A percentile compares a stretch with the other conserved stretches of the same genome.
These are phyloP conservation scores for Holothuria scabra DNA, from an alignment of 53 echinoderm and acorn worm genomes.

Conservation along the genomic window DNA sequence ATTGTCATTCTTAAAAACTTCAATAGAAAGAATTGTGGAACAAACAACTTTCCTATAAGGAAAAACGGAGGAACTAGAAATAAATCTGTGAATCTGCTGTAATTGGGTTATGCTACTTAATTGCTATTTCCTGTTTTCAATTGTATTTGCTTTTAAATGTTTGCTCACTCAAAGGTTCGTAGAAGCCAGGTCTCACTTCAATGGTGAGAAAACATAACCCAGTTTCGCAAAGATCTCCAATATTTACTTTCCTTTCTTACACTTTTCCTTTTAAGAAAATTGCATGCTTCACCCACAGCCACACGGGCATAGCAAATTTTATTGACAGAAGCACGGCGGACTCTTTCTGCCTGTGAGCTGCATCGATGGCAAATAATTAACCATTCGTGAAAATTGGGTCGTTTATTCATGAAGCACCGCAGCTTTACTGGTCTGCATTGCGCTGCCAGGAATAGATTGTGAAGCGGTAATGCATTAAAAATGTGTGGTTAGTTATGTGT, in stretches of 20 bases:
- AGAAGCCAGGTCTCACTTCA: neutral
- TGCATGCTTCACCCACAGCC: constrained; percentile 33
- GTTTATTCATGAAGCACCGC: constrained; percentile 33
- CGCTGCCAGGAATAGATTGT: constrained; percentile 1
- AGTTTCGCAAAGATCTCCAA: constrained; percentile 30
- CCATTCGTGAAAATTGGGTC: constrained; percentile 44
- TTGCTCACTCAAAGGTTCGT: too few species aligned
- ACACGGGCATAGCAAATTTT: constrained; percentile 25
- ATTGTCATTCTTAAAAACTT: too few species aligned
- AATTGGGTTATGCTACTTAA: too few species aligned
- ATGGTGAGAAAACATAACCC: constrained; percentile 34
- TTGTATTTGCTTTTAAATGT: too few species aligned
- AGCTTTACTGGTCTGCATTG: constrained; percentile 2
- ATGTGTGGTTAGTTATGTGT: neutral
- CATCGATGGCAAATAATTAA: constrained; percentile 39
- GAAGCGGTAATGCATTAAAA: neutral
- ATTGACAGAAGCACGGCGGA: constrained; percentile 36
- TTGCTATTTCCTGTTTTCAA: too few species aligned
- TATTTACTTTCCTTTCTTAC: constrained; percentile 26
- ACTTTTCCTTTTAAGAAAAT: constrained; percentile 33
- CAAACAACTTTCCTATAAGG: too few species aligned
- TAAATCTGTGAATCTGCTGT: too few species aligned
- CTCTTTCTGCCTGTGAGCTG: neutral
- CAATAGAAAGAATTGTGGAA: too few species aligned
- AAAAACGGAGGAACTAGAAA: too few species aligned